phyloP scores from a whole-genome alignment of 2,797 vertebrate species.

The Jordanella pulchra region DNA sequence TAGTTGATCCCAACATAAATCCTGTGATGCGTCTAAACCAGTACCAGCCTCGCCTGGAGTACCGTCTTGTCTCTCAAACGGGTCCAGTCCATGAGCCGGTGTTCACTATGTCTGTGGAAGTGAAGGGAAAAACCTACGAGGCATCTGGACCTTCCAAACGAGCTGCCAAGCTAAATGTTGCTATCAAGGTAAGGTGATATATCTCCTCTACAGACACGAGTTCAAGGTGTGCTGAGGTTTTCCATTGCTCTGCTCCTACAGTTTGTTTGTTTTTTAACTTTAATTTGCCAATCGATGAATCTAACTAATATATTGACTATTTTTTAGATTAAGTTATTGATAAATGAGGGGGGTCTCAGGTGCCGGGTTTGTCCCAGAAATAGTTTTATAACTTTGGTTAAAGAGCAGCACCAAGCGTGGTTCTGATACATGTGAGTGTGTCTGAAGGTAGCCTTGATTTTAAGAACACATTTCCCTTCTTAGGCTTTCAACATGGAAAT shows the following conservation, averaged over 20 bases:
- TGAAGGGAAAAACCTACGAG: constrained; percentile 89
- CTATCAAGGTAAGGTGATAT: constrained; percentile 82
- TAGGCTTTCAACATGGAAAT: too few species aligned
- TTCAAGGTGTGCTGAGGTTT: background rate
- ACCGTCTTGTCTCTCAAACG: constrained; percentile 90
- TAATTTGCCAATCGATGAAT: too few species aligned
- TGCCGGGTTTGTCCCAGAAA: too few species aligned
- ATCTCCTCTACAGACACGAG: background rate
- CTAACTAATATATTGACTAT: too few species aligned
- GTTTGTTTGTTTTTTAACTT: background rate
- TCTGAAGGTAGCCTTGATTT: too few species aligned
- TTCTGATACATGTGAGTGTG: too few species aligned
- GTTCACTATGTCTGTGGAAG: constrained; percentile 94
- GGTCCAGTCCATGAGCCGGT: constrained; percentile 94
- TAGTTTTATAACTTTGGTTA: too few species aligned
- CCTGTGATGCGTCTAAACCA: constrained; percentile 98
- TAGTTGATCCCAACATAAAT: constrained; percentile 92
- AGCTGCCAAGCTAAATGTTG: constrained; percentile 91
- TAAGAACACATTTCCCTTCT: too few species aligned
- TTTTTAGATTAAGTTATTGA: too few species aligned
- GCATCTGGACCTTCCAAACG: constrained; percentile 92
- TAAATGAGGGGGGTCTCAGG: too few species aligned
- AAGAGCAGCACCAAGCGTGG: too few species aligned
- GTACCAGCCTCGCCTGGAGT: constrained; percentile 90
- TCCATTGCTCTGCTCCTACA: background rate